A percentile compares a stretch with the other conserved stretches of the same genome.
phyloP scores from a whole-genome alignment of 2,797 vertebrate species.

The Miichthys miiuy region DNA sequence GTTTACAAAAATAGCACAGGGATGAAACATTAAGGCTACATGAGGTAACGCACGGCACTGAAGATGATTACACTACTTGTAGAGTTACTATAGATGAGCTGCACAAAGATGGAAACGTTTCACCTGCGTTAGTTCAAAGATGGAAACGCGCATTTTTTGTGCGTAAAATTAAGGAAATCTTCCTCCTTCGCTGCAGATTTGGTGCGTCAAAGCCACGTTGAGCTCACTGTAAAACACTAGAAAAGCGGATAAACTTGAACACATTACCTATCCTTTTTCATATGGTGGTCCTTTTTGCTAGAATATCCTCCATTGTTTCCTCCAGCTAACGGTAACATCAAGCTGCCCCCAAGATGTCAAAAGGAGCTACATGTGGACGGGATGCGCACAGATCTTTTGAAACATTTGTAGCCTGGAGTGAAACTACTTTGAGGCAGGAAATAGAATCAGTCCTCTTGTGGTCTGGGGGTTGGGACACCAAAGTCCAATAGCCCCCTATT shows the following conservation, averaged over 20 bases:
- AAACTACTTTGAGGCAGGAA: slow-evolving; percentile 64
- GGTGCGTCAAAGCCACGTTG: background rate
- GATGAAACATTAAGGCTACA: background rate
- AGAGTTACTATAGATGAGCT: background rate
- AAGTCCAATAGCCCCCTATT: slow-evolving; percentile 99
- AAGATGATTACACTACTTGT: background rate
- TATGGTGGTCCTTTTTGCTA: background rate
- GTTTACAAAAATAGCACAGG: slow-evolving; percentile 29
- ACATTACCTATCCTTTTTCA: slow-evolving; percentile 22
- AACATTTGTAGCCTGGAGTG: slow-evolving; percentile 57
- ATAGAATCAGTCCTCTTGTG: slow-evolving; percentile 83
- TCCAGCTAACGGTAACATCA: slow-evolving; percentile 18
- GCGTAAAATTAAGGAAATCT: background rate
- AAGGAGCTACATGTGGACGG: slow-evolving; percentile 62
- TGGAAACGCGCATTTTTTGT: background rate
- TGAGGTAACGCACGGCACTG: background rate
- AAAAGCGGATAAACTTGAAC: slow-evolving; percentile 11
- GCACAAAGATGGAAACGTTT: slow-evolving; percentile 21
- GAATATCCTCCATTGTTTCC: slow-evolving; percentile 34
- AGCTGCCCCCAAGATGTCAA: background rate
- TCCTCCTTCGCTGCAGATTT: background rate
- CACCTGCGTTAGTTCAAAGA: slow-evolving; percentile 29
- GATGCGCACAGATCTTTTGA: slow-evolving; percentile 34
- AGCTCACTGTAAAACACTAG: background rate
- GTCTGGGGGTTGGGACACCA: slow-evolving; percentile 88